Conservation (phyloP, 2,797 vertebrate genomes). For the Heliangelus exortis region DNA sequence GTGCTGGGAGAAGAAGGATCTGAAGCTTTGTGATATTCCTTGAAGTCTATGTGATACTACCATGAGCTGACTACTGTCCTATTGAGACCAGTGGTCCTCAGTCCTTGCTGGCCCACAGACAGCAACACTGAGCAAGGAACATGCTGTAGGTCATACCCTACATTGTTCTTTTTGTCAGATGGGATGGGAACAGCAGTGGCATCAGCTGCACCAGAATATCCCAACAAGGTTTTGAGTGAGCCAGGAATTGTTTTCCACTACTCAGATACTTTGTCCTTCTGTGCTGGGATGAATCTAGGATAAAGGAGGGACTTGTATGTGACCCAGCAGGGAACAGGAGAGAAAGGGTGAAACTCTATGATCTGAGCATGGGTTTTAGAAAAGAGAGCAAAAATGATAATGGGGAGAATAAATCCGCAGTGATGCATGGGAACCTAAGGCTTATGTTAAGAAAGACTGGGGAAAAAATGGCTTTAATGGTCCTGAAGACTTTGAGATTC, state of each 20-base stretch:
- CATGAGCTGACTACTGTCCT: not conserved
- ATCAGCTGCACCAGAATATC: not conserved
- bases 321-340: not conserved
- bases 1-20: not conserved
- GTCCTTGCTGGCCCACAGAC: not conserved
- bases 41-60: not conserved
- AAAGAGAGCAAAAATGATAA: not conserved
- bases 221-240: not conserved
- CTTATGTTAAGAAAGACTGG: not conserved
- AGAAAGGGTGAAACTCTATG: not conserved
- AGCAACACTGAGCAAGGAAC: not conserved
- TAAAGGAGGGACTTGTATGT: not conserved
- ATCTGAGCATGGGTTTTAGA: not conserved
- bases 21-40: not conserved
- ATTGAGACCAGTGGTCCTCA: accelerated
- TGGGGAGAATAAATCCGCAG: not conserved
- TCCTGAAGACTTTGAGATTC: not conserved
- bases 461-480: not conserved
- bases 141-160: not conserved
- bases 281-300: not conserved
- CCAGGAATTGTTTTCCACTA: not conserved
- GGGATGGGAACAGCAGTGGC: not conserved
- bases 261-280: not conserved
- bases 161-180: not conserved
- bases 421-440: not conserved